Evolutionary conservation across 2,888 invertebrate species (phyloP), one percentile per base, ranked within the genome.

Genomic region (Parasteatoda lunata): DNA sequence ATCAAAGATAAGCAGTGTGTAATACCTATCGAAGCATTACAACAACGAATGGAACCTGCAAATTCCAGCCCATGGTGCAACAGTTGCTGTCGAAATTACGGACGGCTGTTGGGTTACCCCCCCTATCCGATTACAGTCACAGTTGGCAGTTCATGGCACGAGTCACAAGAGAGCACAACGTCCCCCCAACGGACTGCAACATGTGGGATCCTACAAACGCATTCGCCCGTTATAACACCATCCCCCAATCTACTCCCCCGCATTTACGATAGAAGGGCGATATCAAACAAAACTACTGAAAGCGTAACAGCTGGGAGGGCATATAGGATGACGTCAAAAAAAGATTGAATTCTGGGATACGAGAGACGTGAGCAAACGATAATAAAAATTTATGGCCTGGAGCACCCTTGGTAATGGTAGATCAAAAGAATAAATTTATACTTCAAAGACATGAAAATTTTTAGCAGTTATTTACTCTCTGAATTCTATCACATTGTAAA

Each of bases 231-330:
- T 59, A 59, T 59, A n/a, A 59, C 30, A 30, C 11, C 8, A 9
- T 59, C 59, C 59, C 4, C 59, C 59, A 8, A 30, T n/a, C 59
- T n/a, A 9, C 8, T 7, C 0, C 3, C 59, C 59, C 7, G 4
- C n/a, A 13, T n/a, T 13, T 9, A 59, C 4, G 59, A 59, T 59
- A 9, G 59, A 59, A 59, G 59, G 59, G 59, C 59, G 59, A 59
- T n/a, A 5, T 59, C 59, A 59, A 59, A 59, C 59, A 59, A 59
- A 59, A 59, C 59, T 59, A n/a, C 59, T 59, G 59, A 59, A 59
- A 59, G 59, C 11, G 59, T n/a, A 7, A 59, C 59, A 59, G 59
- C 59, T 59, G 59, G 59, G 59, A 59, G 59, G n/a, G 59, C 59
- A 9, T 59, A n/a, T 13, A 9, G 59, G n/a, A n/a, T 59, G 59